Evolutionary conservation across 2,113 vertebrate genomes (phyloP).

Genomic region (Cathartes aura): DNA sequence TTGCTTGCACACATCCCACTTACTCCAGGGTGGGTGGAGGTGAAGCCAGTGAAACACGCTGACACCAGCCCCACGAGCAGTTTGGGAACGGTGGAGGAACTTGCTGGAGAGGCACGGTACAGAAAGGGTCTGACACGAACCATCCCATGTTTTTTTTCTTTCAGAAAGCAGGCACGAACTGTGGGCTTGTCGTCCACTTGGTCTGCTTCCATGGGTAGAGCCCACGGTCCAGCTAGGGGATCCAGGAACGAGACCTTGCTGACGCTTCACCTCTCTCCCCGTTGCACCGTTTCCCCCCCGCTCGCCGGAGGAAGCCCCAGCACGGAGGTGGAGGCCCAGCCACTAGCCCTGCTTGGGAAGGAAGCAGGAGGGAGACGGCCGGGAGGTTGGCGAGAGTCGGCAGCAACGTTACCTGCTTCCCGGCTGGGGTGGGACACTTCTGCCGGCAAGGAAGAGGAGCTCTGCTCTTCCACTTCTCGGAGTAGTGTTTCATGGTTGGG

Average conservation of each 20-base stretch:
- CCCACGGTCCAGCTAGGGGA: slow-evolving; percentile 5
- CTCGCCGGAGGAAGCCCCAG: background rate
- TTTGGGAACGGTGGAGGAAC: background rate
- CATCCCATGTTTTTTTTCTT: background rate
- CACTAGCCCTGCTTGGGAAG: rapidly evolving
- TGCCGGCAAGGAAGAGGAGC: background rate
- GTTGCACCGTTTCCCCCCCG: background rate
- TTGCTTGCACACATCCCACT: background rate
- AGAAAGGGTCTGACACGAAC: background rate
- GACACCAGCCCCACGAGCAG: rapidly evolving
- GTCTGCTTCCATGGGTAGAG: slow-evolving; percentile 67
- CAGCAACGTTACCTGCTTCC: background rate
- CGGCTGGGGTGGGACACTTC: slow-evolving; percentile 22
- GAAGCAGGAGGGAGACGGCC: background rate
- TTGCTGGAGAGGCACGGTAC: background rate
- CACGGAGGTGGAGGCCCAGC: rapidly evolving
- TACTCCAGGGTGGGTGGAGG: background rate
- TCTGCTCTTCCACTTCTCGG: background rate
- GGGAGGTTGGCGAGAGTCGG: rapidly evolving
- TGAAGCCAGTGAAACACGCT: background rate
- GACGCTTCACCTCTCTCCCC: background rate
- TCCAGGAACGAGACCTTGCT: background rate
- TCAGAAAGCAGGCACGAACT: background rate
- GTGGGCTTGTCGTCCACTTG: rapidly evolving
- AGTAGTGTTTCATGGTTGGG: slow-evolving; percentile 49